Base-by-base conservation (phyloP, 2,113 vertebrate genomes). In the Pelecanus crispus region DNA sequence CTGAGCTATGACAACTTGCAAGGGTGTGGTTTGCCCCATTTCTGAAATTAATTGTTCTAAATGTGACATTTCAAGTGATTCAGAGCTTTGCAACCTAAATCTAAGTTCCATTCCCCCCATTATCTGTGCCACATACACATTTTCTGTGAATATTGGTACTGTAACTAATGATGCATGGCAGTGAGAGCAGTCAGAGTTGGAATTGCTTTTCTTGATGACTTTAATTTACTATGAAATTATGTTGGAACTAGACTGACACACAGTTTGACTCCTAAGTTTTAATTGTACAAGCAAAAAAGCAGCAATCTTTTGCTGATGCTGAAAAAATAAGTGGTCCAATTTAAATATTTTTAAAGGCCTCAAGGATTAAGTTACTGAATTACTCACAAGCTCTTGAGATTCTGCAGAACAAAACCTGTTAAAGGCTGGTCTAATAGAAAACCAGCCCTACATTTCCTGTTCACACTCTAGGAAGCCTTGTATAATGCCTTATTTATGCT, bases 311-410 rank as follows among this genome's bases (percentile, higher is more conserved):
- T 72, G 71, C 85, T 94, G 91, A 93, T 71, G 63, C 61, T 73
- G 58, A 88, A 86, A 82, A 96, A 94, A 78, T 86, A 83, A 97
- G 73, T 58, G 25, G 56, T 13, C 28, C 38, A 52, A 88, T 82
- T 95, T 93, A 92, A 93, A 49, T 71, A 86, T 84, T 94, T 96
- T 68, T 86, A 75, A 96, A 94, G 55, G 55, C 81, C 84, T 95
- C 20, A 31, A 79, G 65, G 53, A 86, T 81, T 93, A 86, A 82
- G 31, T 72, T 62, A 38, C 81, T 88, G 92, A 95, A 78, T 62
- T 68, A 58, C 45, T 88, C 9, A 18, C 47, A 58, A 94, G 38
- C 32, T 89, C 47, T 59, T 65, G 47, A 88, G 66, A 88, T 84
- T 95, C 65, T 81, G 80, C 75, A 72, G 68, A 67, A 89, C 19